phyloP scores from a whole-genome alignment of 2,797 vertebrate genomes.

The Clamator glandarius region DNA sequence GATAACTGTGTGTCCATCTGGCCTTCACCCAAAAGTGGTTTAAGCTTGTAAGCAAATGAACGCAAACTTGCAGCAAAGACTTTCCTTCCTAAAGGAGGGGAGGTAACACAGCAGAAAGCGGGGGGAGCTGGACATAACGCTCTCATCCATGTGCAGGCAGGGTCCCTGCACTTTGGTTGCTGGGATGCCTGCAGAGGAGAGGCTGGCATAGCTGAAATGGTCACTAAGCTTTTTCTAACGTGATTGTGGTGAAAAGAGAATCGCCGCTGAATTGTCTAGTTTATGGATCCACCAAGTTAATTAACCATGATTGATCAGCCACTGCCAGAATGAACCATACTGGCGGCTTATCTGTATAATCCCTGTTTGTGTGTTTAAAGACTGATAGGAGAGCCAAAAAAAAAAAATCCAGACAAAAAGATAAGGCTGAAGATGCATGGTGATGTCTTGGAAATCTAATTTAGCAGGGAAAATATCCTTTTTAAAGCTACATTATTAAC shows the following conservation, averaged over 20 bases:
- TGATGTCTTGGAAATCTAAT: slow-evolving; percentile 41
- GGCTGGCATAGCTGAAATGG: neutral
- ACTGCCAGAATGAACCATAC: neutral
- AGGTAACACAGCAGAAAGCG: rapidly evolving
- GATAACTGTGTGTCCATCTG: rapidly evolving
- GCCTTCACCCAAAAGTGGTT: neutral
- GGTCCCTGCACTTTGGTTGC: rapidly evolving
- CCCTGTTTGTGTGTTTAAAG: neutral
- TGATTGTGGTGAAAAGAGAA: neutral
- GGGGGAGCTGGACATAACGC: rapidly evolving
- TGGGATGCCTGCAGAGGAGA: neutral
- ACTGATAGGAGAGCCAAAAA: neutral
- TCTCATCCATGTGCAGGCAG: rapidly evolving
- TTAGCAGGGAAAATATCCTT: slow-evolving; percentile 10
- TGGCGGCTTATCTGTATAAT: neutral
- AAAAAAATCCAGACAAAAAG: neutral
- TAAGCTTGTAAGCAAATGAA: neutral
- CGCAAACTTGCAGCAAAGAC: too few relatives aligned
- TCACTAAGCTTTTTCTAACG: neutral
- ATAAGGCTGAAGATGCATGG: slow-evolving; percentile 25
- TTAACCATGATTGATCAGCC: slow-evolving; percentile 6
- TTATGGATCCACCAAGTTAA: neutral
- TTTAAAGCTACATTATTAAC: slow-evolving; percentile 24
- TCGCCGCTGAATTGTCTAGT: neutral
- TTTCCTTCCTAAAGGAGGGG: neutral